Evolutionary conservation across 1,140 invertebrate species (phyloP).

Genomic region (Lordiphosa mommai): DNA sequence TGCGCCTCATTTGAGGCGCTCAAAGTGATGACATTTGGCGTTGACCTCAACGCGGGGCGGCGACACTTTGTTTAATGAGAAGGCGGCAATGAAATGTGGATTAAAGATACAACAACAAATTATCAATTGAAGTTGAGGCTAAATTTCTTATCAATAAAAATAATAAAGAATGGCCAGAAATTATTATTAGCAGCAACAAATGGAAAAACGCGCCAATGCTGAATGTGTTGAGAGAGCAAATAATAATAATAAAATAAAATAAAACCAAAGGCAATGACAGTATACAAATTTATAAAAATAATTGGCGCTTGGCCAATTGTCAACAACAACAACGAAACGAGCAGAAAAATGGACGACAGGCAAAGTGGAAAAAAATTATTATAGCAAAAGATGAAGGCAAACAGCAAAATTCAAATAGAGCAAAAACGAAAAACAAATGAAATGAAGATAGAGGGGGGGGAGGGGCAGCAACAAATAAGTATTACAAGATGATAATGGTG

Average conservation of each 20-base stretch:
- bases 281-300: conserved; percentile 65
- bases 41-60: conserved; percentile 40
- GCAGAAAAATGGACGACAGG: conserved; percentile 19
- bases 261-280: conserved; percentile 51
- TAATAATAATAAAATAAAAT: neutral
- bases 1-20: conserved; percentile 20
- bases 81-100: conserved; percentile 42
- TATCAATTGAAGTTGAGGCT: conserved; percentile 36
- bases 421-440: conserved; percentile 29
- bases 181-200: neutral
- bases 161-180: neutral
- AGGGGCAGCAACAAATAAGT: conserved; percentile 7
- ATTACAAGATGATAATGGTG: neutral
- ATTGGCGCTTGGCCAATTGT: conserved; percentile 74
- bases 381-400: conserved; percentile 16
- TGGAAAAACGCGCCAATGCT: conserved; percentile 20
- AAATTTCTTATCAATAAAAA: conserved; percentile 49
- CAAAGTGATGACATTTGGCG: conserved; percentile 48
- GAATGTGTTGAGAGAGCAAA: neutral
- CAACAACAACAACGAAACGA: conserved; percentile 21
- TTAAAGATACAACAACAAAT: conserved; percentile 17
- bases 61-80: conserved; percentile 37
- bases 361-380: conserved; percentile 17
- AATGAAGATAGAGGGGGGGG: conserved; percentile 15
- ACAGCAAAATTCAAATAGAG: conserved; percentile 26